These are phyloP conservation scores for Spicauda simplicius DNA, from an alignment of 2,888 invertebrate species.

Conservation along the genomic window DNA sequence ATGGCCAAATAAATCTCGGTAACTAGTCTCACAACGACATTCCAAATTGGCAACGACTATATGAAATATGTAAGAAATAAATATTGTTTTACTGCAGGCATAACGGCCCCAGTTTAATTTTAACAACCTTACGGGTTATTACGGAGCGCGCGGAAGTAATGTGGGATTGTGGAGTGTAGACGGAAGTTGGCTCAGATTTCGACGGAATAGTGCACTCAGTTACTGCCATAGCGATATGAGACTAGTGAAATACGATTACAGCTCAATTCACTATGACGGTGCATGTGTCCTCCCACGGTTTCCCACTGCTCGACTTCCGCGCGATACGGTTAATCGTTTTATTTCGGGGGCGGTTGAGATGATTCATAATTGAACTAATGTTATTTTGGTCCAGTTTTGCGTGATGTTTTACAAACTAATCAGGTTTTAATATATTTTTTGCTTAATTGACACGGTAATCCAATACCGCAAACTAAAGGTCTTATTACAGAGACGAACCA, in stretches of 20 bases:
- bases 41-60: neutral
- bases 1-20: neutral
- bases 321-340: slow-evolving; percentile 12
- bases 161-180: slow-evolving; percentile 12
- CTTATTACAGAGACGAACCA: too few species aligned
- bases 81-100: neutral
- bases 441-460: too few species aligned
- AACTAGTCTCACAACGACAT: neutral
- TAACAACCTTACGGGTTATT: slow-evolving; percentile 14
- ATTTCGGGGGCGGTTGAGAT: slow-evolving; percentile 24
- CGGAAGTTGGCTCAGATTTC: slow-evolving; percentile 31
- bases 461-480: too few species aligned
- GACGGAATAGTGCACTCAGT: slow-evolving; percentile 6
- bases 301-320: slow-evolving; percentile 22
- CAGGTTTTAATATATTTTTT: too few species aligned
- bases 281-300: slow-evolving; percentile 14
- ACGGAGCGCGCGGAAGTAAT: slow-evolving; percentile 28
- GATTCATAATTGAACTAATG: slow-evolving; percentile 8
- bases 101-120: slow-evolving; percentile 7
- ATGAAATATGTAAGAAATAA: neutral
- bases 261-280: slow-evolving; percentile 11
- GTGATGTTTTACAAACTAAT: neutral
- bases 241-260: slow-evolving; percentile 8
- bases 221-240: slow-evolving; percentile 5
- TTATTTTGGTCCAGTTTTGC: neutral